Evolutionary conservation across 2,888 invertebrate genomes (phyloP).

Genomic region (Lithophane semibrunnea): DNA sequence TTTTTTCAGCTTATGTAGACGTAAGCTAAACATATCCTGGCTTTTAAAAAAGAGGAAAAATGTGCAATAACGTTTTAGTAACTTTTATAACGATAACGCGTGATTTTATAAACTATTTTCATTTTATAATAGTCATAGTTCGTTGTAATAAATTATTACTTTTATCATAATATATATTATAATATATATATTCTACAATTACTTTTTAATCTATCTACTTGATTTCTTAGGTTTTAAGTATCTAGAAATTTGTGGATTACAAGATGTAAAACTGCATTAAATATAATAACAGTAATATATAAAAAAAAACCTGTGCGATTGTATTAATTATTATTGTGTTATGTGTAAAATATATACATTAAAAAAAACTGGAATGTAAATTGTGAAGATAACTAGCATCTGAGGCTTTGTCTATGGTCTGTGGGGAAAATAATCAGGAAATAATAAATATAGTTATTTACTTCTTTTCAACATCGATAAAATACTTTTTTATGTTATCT

Average conservation of each 20-base stretch:
- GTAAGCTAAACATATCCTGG: constrained; percentile 62
- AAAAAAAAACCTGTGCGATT: constrained; percentile 78
- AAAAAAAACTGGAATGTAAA: constrained; percentile 81
- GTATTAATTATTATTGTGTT: constrained; percentile 66
- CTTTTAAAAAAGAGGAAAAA: constrained; percentile 47
- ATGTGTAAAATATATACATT: constrained; percentile 53
- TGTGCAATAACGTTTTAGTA: constrained; percentile 64
- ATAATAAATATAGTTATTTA: constrained; percentile 72
- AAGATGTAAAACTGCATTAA: constrained; percentile 64
- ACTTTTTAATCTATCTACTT: constrained; percentile 82
- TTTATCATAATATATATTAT: constrained; percentile 64
- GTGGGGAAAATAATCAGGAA: constrained; percentile 72
- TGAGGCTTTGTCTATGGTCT: constrained; percentile 83
- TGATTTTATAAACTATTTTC: constrained; percentile 72
- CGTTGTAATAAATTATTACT: constrained; percentile 85
- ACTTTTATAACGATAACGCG: constrained; percentile 70
- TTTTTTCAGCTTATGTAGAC: constrained; percentile 14
- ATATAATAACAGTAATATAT: constrained; percentile 75
- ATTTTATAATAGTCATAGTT: constrained; percentile 81
- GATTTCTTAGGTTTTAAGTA: constrained; percentile 80
- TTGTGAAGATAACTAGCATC: constrained; percentile 85
- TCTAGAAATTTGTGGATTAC: constrained; percentile 69
- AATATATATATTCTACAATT: constrained; percentile 70
- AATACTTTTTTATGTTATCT: constrained; percentile 79
- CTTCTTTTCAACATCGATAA: constrained; percentile 80